Percentiles rank a stretch among this genome's conserved stretches.
Evolutionary conservation across 2,113 vertebrate species (phyloP).

Genomic region (Larimichthys crocea): DNA sequence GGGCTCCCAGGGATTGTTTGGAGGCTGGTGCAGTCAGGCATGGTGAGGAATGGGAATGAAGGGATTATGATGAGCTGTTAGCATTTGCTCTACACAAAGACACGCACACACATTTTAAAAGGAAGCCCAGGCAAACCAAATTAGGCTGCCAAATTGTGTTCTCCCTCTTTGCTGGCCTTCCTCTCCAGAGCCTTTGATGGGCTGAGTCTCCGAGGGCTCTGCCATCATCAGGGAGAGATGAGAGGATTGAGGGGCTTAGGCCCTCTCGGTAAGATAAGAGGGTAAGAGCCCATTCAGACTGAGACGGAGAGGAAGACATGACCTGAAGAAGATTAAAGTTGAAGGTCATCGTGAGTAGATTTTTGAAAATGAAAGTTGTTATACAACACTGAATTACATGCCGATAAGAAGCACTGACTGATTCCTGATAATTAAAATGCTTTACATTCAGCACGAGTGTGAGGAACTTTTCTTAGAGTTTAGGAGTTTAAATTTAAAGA

Average conservation of each 20-base stretch:
- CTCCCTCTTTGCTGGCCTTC: slow-evolving; percentile 4
- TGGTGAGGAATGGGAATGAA: slow-evolving; percentile 73
- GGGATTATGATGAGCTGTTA: slow-evolving; percentile 71
- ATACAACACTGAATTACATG: neutral
- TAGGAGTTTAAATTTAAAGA: slow-evolving; percentile 18
- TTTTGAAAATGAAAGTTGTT: neutral
- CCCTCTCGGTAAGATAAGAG: slow-evolving; percentile 35
- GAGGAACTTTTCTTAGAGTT: neutral
- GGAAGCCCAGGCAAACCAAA: slow-evolving; percentile 43
- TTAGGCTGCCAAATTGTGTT: slow-evolving; percentile 54
- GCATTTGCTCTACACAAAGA: slow-evolving; percentile 42
- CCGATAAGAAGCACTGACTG: neutral
- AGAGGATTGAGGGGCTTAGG: slow-evolving; percentile 60
- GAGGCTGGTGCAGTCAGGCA: slow-evolving; percentile 61
- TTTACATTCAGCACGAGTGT: neutral
- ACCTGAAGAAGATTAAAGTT: slow-evolving; percentile 44
- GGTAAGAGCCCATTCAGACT: slow-evolving; percentile 45
- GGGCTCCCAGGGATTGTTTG: slow-evolving; percentile 38
- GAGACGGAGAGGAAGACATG: slow-evolving; percentile 38
- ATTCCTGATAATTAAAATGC: neutral
- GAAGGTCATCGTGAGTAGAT: slow-evolving; percentile 56
- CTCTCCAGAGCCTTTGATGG: slow-evolving; percentile 41
- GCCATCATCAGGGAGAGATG: slow-evolving; percentile 57
- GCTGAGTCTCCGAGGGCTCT: slow-evolving; percentile 46
- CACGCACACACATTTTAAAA: slow-evolving; percentile 22